Percentiles rank a stretch among this genome's conserved stretches.
phyloP scores from a whole-genome alignment of 2,888 invertebrate genomes.

The Andrena chrysosceles region DNA sequence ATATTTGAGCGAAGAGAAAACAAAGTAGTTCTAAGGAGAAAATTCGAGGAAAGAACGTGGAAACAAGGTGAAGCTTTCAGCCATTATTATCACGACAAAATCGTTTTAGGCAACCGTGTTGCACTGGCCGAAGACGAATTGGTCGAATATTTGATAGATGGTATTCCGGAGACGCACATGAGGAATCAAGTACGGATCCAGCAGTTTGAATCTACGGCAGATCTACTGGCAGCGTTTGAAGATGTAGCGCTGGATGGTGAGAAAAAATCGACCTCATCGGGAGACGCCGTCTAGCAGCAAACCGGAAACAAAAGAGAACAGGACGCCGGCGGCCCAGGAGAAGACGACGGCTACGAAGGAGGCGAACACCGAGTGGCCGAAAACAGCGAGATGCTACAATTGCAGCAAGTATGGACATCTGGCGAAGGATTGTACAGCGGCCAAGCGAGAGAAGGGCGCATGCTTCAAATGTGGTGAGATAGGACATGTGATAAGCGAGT shows the following conservation, averaged over 20 bases:
- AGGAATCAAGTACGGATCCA: background rate
- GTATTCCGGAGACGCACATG: background rate
- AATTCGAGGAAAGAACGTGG: constrained; percentile 8
- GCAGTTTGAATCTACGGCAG: background rate
- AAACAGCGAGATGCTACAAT: too few species aligned
- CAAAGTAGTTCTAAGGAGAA: background rate
- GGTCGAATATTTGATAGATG: constrained; percentile 7
- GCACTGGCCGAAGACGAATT: background rate
- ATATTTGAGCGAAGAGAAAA: background rate
- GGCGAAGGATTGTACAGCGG: too few species aligned
- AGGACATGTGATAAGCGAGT: background rate
- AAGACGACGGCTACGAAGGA: background rate
- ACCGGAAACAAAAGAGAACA: too few species aligned
- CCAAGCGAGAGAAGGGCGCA: too few species aligned
- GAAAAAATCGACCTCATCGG: background rate
- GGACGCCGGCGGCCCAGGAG: too few species aligned
- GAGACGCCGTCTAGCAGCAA: background rate
- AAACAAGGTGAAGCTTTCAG: background rate
- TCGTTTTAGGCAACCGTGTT: background rate
- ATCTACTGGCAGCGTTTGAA: too few species aligned
- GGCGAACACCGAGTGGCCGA: too few species aligned
- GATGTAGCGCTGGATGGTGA: background rate
- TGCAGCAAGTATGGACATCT: too few species aligned
- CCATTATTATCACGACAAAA: constrained; percentile 5
- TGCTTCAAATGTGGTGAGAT: too few species aligned